Conservation (phyloP, 2,888 invertebrate species). For the Agrotis segetum region DNA sequence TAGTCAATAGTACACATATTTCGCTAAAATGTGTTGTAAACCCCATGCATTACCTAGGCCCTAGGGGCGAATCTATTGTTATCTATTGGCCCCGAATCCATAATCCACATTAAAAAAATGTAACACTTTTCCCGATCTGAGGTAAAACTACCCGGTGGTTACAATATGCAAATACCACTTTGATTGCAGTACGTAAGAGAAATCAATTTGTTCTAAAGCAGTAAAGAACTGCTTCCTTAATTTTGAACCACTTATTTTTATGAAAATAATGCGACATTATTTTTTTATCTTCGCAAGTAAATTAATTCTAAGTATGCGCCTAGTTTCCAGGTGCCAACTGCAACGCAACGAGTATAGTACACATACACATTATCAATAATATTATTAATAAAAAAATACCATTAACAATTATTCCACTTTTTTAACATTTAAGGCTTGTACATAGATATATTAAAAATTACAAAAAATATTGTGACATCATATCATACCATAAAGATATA, state of each 20-base stretch:
- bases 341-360: not conserved
- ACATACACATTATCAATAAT: conserved; percentile 12
- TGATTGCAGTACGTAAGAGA: not conserved
- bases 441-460: conserved; percentile 34
- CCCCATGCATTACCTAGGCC: not conserved
- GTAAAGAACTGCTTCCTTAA: not conserved
- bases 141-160: not conserved
- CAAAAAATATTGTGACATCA: conserved; percentile 52
- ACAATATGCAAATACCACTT: not conserved
- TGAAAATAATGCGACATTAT: not conserved
- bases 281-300: not conserved
- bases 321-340: conserved; percentile 3
- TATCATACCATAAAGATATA: not conserved
- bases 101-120: no score
- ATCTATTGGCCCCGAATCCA: not conserved
- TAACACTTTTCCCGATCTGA: not conserved
- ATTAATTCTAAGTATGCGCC: not conserved
- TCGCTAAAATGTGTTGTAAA: not conserved
- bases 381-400: conserved; percentile 23
- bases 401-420: conserved; percentile 23
- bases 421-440: conserved; percentile 37
- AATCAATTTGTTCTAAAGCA: not conserved
- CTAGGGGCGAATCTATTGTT: not conserved
- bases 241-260: not conserved
- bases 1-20: not conserved